Conservation (phyloP, 2,797 vertebrate genomes). For the Acestrorhynchus altus region DNA sequence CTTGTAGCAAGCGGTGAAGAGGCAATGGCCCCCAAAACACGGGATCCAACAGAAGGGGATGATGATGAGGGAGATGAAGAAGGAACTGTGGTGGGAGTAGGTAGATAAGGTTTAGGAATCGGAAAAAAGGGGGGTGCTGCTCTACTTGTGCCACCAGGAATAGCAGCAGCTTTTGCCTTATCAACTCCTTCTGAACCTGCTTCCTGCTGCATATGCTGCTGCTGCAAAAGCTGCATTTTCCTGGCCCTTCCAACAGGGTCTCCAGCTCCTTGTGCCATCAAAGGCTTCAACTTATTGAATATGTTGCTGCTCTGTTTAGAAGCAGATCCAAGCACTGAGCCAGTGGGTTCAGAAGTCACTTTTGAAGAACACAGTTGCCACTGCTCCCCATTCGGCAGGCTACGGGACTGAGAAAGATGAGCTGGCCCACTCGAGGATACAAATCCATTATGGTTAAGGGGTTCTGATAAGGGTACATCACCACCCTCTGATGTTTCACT, state of each 20-base stretch:
- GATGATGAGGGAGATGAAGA: constrained; percentile 73
- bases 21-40: constrained; percentile 48
- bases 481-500: constrained; percentile 79
- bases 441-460: constrained; percentile 81
- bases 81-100: constrained; percentile 66
- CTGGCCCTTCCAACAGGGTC: constrained; percentile 79
- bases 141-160: constrained; percentile 67
- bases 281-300: constrained; percentile 83
- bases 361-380: constrained; percentile 79
- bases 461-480: constrained; percentile 68
- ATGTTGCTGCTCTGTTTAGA: constrained; percentile 79
- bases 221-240: constrained; percentile 83
- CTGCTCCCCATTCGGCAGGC: constrained; percentile 78
- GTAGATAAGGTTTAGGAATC: constrained; percentile 74
- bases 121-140: constrained; percentile 76
- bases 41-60: constrained; percentile 61
- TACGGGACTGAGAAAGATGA: constrained; percentile 71
- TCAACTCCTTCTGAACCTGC: constrained; percentile 71
- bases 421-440: constrained; percentile 72
- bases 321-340: constrained; percentile 58
- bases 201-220: constrained; percentile 79
- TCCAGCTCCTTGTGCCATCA: constrained; percentile 79
- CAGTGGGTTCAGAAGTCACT: constrained; percentile 67
- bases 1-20: constrained; percentile 54
- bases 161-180: constrained; percentile 71